Percentiles rank a stretch among this genome's conserved stretches.
These are phyloP conservation scores for Pygoscelis antarcticus DNA, from an alignment of 2,113 vertebrate species.

Conservation along the genomic window DNA sequence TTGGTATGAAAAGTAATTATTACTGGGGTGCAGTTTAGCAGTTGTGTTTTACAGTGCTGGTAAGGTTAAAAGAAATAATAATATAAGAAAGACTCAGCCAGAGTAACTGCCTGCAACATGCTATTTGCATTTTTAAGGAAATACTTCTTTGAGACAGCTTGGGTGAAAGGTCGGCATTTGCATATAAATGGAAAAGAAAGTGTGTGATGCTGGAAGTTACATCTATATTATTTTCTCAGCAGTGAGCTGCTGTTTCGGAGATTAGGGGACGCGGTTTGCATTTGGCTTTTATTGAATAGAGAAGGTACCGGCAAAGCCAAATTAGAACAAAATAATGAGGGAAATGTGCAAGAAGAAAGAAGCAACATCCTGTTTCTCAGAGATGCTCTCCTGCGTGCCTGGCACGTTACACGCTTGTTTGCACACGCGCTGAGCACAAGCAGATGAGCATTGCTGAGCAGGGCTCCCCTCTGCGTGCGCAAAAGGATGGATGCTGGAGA, in stretches of 20 bases:
- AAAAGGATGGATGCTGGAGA: not conserved
- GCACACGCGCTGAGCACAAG: not conserved
- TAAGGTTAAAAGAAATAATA: slow-evolving; percentile 78
- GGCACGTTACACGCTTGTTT: not conserved
- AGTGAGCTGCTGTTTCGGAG: slow-evolving; percentile 75
- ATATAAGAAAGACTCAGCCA: slow-evolving; percentile 66
- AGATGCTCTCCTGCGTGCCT: not conserved
- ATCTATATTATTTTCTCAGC: slow-evolving; percentile 84
- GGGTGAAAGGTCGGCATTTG: slow-evolving; percentile 85
- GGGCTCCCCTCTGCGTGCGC: not conserved
- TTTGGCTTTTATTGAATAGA: slow-evolving; percentile 75
- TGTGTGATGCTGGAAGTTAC: slow-evolving; percentile 78
- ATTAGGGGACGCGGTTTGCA: slow-evolving; percentile 75
- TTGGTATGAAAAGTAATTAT: slow-evolving; percentile 66
- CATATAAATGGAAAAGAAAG: slow-evolving; percentile 86
- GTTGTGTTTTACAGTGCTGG: slow-evolving; percentile 66
- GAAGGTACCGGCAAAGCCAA: slow-evolving; percentile 69
- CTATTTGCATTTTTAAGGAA: slow-evolving; percentile 87
- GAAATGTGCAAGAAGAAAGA: slow-evolving; percentile 49
- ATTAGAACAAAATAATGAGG: slow-evolving; percentile 72
- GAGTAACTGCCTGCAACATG: slow-evolving; percentile 70
- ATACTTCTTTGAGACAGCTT: slow-evolving; percentile 79
- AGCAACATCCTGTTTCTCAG: not conserved
- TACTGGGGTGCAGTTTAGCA: slow-evolving; percentile 61
- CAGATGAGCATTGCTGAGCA: not conserved